phyloP scores from a whole-genome alignment of 2,113 vertebrate species.

The Odobenus rosmarus region DNA sequence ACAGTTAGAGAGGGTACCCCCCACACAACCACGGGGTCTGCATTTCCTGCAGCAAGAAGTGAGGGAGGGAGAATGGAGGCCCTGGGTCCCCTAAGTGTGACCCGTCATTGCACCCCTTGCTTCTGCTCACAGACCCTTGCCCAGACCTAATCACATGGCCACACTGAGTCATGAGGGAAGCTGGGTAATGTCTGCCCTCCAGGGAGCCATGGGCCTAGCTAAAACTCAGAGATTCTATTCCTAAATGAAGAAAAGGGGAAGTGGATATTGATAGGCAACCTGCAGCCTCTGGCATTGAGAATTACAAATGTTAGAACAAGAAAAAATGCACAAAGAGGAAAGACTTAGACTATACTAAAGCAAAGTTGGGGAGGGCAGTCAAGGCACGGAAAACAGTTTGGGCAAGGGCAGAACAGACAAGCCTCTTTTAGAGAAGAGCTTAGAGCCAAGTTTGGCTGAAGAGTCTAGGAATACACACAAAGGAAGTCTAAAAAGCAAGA shows the following conservation, averaged over 20 bases:
- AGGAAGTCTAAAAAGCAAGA: background rate
- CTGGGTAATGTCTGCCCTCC: background rate
- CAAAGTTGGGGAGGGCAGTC: background rate
- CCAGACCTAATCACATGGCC: background rate
- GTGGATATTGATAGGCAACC: background rate
- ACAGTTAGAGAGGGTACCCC: fast-evolving
- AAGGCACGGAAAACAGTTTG: background rate
- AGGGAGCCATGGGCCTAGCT: background rate
- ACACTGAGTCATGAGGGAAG: background rate
- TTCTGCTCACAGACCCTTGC: background rate
- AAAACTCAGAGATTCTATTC: background rate
- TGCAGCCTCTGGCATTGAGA: background rate
- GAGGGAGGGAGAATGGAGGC: background rate
- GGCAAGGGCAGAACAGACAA: background rate
- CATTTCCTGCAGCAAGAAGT: background rate
- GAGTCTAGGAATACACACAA: background rate
- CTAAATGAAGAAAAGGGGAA: background rate
- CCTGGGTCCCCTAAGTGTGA: background rate
- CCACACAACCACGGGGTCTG: background rate
- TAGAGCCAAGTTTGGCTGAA: background rate
- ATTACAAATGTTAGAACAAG: background rate
- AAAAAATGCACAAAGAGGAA: background rate
- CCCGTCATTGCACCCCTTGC: background rate
- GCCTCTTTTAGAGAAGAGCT: background rate
- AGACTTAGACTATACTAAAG: background rate